Evolutionary conservation across 2,797 vertebrate genomes (phyloP), one percentile per base, ranked within the genome.

Genomic region (Poecilia velifera): DNA sequence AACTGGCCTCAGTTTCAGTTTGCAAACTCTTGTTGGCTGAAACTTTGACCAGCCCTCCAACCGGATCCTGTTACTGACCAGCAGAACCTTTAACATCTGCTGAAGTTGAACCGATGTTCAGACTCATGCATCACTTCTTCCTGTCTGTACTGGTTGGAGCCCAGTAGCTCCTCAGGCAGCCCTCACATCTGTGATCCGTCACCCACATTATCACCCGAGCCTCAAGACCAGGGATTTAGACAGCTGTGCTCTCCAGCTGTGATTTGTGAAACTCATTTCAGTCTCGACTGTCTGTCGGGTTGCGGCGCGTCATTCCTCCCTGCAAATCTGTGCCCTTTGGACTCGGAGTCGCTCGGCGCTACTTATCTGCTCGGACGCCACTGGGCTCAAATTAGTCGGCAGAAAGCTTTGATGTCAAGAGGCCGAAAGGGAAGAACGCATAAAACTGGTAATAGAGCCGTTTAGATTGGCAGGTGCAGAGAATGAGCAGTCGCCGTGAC

Each of bases 231-330:
- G 53, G 12, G 68, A 64, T 70, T 10, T 64, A 25, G 78, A 90
- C 89, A 89, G 86, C 75, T 89, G 81, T 81, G 87, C 78, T 84
- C 73, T 84, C 76, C 84, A 88, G 82, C 85, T 89, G 87, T 77
- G 81, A 87, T 84, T 72, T 87, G 84, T 84, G 74, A 46, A 76
- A 77, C 49, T 77, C 66, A 81, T 86, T 85, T 85, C 78, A 76
- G 82, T 64, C 68, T 59, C 1, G 39, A 78, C 78, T 75, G 46
- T 83, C 77, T 74, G 84, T 55, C 73, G 73, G 76, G 80, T 72
- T 75, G 59, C 39, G 43, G 51, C 57, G 13, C 45, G 73, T 73
- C 43, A 14, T 84, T 84, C 78, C 62, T 84, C 77, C 73, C 34
- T 77, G 82, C 79, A 70, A 68, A 70, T 34, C 12, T 72, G n/a